Evolutionary conservation across 2,797 vertebrate species (phyloP), one percentile per base, ranked within the genome.

Genomic region (Ptychobarbus kaznakovi): DNA sequence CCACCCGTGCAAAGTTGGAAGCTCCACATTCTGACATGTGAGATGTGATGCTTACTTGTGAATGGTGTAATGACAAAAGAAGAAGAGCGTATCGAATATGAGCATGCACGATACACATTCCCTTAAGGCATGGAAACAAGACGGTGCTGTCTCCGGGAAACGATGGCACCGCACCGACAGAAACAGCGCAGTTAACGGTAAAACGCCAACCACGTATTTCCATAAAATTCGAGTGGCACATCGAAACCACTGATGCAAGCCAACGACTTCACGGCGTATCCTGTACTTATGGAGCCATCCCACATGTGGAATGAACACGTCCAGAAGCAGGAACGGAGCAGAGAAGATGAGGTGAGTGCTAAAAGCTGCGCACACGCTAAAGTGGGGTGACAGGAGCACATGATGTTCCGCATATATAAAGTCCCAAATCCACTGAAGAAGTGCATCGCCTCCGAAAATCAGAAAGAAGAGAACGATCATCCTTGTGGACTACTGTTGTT

Each of bases 1-100:
- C 15, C 40, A 44, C 13, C 7, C 8, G 25, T 73, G 44, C 25
- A 51, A 75, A 3, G 5, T 35, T 18, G 18, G 28, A 53, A 56
- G 6, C 28, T 25, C 7, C 2, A 20, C 28, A 51, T 51, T 16
- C 1, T 56, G 32, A 4, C 6, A 76, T 40, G 32, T 5, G 32
- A 53, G 4, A 28, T 4, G 56, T 38, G 5, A 11, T 38, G 28
- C 53, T 93, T 89, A 96, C 95, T 93, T 93, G 93, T 96, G 95
- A 88, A 94, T 86, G 73, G 3, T 51, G 11, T 92, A 81, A 88
- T 96, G 95, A 91, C 91, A 93, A 0, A 90, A 0, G 58, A 93
- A 96, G 88, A 93, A 95, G 20, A 95, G 32, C 9, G 81, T 69
- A 90, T 96, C 95, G 82, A 96, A 96, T 0, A 96, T 56, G 73